These are phyloP conservation scores for Drosophila cardini DNA, from an alignment of 1,140 invertebrate genomes.

Conservation along the genomic window DNA sequence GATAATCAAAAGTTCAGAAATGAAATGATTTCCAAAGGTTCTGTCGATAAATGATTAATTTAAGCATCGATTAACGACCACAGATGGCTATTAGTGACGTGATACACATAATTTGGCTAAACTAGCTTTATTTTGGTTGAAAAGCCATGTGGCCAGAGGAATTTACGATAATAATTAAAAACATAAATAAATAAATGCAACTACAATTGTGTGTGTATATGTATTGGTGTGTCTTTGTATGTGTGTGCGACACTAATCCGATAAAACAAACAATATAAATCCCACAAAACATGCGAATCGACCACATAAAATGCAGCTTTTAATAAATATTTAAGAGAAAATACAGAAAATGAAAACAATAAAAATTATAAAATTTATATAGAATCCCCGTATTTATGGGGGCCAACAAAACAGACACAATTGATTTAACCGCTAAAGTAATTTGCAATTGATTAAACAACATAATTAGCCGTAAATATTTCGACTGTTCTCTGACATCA, in stretches of 20 bases:
- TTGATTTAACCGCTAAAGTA: constrained; percentile 11
- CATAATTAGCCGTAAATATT: constrained; percentile 29
- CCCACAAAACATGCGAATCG: neutral
- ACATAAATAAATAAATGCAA: constrained; percentile 26
- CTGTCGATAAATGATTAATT: neutral
- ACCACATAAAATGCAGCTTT: constrained; percentile 31
- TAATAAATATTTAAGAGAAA: constrained; percentile 15
- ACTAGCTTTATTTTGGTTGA: neutral
- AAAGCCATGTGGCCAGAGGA: constrained; percentile 9
- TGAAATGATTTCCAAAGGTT: neutral
- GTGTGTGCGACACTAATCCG: constrained; percentile 37
- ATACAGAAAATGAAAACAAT: constrained; percentile 6
- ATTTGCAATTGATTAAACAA: constrained; percentile 58
- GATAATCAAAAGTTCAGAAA: neutral
- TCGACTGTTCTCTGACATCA: constrained; percentile 20
- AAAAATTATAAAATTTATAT: constrained; percentile 54
- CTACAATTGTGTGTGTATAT: neutral
- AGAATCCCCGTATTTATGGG: constrained; percentile 57
- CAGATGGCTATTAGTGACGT: constrained; percentile 3
- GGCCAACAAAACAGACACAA: constrained; percentile 31
- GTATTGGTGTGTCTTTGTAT: constrained; percentile 14
- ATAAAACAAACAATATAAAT: constrained; percentile 27
- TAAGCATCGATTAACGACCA: neutral
- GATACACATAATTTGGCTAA: neutral
- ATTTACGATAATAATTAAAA: constrained; percentile 22